Evolutionary conservation across 2,113 vertebrate species (phyloP).

Genomic region (Alethe castanea): DNA sequence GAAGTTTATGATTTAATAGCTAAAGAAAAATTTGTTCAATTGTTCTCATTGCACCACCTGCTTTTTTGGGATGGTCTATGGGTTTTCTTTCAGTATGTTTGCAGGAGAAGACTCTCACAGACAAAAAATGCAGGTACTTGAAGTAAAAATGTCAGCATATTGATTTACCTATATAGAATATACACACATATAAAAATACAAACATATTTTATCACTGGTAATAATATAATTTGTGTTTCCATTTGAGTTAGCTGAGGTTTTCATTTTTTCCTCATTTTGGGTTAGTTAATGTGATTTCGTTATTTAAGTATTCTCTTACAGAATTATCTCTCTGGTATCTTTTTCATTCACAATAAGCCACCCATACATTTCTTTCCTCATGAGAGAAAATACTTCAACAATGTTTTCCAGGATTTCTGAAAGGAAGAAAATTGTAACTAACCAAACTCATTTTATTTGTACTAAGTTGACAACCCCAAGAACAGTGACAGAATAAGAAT

Average conservation of each 20-base stretch:
- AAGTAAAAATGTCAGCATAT: neutral
- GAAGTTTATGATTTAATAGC: neutral
- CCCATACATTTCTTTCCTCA: neutral
- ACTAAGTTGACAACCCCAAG: neutral
- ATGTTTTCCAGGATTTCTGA: neutral
- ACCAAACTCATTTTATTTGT: neutral
- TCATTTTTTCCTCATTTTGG: neutral
- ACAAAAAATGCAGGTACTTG: neutral
- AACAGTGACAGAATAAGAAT: neutral
- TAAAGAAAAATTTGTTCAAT: neutral
- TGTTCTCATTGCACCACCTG: neutral
- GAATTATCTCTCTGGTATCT: neutral
- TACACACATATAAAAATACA: neutral
- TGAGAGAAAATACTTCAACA: neutral
- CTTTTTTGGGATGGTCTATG: neutral
- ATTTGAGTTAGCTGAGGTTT: neutral
- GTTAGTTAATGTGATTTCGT: neutral
- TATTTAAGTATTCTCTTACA: neutral
- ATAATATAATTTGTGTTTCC: neutral
- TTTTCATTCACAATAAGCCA: neutral
- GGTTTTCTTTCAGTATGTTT: neutral
- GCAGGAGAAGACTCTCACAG: neutral
- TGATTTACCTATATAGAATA: neutral
- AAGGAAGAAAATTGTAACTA: neutral
- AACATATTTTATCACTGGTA: neutral